Evolutionary conservation across 2,888 invertebrate species (phyloP).

Genomic region (Drosophila cognata): DNA sequence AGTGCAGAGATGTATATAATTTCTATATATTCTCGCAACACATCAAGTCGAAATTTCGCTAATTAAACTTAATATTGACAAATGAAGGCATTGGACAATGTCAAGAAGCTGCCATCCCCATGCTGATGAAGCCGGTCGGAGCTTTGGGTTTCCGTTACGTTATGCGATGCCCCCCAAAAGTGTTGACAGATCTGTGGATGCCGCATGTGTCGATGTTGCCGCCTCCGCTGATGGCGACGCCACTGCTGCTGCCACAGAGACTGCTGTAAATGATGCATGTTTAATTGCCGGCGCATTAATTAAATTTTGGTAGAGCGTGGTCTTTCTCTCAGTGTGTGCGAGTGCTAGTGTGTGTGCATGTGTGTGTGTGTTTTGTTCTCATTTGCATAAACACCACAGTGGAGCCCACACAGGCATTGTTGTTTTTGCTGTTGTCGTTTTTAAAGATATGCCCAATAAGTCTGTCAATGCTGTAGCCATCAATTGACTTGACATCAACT

Average conservation of each 20-base stretch:
- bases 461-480: slow-evolving; percentile 57
- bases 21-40: slow-evolving; percentile 4
- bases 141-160: slow-evolving; percentile 39
- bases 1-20: slow-evolving; percentile 2
- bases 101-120: slow-evolving; percentile 47
- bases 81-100: slow-evolving; percentile 77
- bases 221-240: slow-evolving; percentile 53
- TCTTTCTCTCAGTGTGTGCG: slow-evolving; percentile 17
- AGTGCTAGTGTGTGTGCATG: slow-evolving; percentile 7
- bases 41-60: slow-evolving; percentile 60
- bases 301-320: slow-evolving; percentile 69
- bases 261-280: slow-evolving; percentile 81
- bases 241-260: slow-evolving; percentile 48
- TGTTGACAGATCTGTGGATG: slow-evolving; percentile 67
- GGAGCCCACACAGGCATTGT: slow-evolving; percentile 53
- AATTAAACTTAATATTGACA: slow-evolving; percentile 81
- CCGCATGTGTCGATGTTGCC: slow-evolving; percentile 65
- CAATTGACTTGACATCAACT: slow-evolving; percentile 54
- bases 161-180: slow-evolving; percentile 24
- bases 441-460: slow-evolving; percentile 57
- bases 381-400: slow-evolving; percentile 49
- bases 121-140: slow-evolving; percentile 3
- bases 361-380: slow-evolving; percentile 39
- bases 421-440: slow-evolving; percentile 27
- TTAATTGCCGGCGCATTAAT: slow-evolving; percentile 80